A percentile compares a stretch with the other conserved stretches of the same genome.
phyloP scores from a whole-genome alignment of 2,113 vertebrate genomes.

The Calypte anna region DNA sequence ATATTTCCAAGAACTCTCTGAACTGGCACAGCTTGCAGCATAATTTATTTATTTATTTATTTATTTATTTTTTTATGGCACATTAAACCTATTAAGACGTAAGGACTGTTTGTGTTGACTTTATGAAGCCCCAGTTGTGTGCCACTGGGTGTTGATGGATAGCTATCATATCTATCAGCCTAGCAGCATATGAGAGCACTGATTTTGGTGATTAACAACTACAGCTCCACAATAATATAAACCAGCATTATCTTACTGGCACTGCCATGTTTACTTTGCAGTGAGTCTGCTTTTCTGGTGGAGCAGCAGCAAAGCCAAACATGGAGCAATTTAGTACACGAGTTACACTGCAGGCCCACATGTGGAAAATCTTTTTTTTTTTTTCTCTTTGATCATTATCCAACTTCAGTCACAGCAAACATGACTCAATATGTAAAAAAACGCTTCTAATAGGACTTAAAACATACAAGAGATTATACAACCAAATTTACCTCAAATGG shows the following conservation, averaged over 20 bases:
- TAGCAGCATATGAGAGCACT: background rate
- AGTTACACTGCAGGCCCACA: conserved; percentile 1
- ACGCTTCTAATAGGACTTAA: background rate
- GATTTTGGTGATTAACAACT: background rate
- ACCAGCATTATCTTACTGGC: background rate
- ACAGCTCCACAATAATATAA: background rate
- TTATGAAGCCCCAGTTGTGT: conserved; percentile 12
- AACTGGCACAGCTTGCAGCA: background rate
- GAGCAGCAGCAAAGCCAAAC: background rate
- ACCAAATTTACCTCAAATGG: conserved; percentile 52
- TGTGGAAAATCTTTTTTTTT: conserved; percentile 45
- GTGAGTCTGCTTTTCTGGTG: background rate
- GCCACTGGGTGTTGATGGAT: background rate
- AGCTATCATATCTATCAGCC: background rate
- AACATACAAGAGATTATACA: conserved; percentile 53
- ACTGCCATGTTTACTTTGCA: background rate
- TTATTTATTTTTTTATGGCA: background rate
- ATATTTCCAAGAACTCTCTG: background rate
- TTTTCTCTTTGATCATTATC: conserved; percentile 57
- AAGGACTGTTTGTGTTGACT: background rate
- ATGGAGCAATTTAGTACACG: background rate
- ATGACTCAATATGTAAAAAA: conserved; percentile 59
- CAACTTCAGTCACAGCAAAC: conserved; percentile 44
- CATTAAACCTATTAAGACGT: background rate
- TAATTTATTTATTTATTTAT: background rate